These are phyloP conservation scores for Anguilla megastoma DNA, from an alignment of 2,797 vertebrate species.

Conservation along the genomic window DNA sequence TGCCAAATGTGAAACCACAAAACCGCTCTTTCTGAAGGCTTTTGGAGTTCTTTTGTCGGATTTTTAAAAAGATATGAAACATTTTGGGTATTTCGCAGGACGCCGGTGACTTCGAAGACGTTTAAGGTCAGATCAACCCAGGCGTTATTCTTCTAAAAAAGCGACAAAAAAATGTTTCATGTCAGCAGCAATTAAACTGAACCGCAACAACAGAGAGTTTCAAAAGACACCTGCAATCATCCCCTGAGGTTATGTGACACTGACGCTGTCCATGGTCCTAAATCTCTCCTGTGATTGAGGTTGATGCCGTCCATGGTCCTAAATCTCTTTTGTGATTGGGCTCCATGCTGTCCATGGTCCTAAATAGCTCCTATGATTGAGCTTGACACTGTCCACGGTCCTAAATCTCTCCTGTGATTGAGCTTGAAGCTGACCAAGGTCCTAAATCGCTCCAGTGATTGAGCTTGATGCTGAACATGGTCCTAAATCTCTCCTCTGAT, in stretches of 20 bases:
- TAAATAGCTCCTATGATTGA: not conserved
- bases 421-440: not conserved
- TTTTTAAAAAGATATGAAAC: not conserved
- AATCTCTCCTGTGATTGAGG: not conserved
- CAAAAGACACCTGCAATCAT: not conserved
- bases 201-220: not conserved
- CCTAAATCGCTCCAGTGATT: not conserved
- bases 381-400: not conserved
- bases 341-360: not conserved
- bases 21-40: not conserved
- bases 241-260: not conserved
- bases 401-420: not conserved
- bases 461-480: not conserved
- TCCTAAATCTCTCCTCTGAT: not conserved
- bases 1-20: not conserved
- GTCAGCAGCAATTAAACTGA: not conserved
- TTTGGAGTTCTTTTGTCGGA: not conserved
- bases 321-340: not conserved
- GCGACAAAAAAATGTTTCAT: not conserved
- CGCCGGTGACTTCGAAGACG: not conserved
- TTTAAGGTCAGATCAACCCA: not conserved
- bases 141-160: not conserved
- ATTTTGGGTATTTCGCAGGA: not conserved
- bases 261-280: not conserved
- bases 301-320: not conserved